These are phyloP conservation scores for Dryobota labecula DNA, from an alignment of 2,888 invertebrate genomes.

Conservation along the genomic window DNA sequence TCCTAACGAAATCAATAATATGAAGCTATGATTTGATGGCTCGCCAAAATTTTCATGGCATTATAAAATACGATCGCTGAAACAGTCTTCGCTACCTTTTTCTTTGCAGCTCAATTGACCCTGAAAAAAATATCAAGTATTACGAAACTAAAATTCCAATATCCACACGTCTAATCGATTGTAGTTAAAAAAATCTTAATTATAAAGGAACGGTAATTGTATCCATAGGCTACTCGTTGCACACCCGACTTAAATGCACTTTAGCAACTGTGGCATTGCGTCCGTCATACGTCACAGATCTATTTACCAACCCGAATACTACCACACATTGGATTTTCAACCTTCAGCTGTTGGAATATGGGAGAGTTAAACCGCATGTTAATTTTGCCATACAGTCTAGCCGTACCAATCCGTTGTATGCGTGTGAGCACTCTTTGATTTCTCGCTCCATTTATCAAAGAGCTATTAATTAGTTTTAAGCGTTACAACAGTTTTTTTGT, in stretches of 20 bases:
- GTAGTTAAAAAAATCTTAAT: slow-evolving; percentile 68
- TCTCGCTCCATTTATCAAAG: slow-evolving; percentile 84
- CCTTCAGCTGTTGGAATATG: slow-evolving; percentile 47
- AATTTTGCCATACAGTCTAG: slow-evolving; percentile 56
- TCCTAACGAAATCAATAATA: neutral
- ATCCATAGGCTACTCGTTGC: slow-evolving; percentile 72
- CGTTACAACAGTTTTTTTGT: slow-evolving; percentile 78
- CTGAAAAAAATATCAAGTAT: slow-evolving; percentile 36
- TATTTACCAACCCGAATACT: slow-evolving; percentile 57
- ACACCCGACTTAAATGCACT: slow-evolving; percentile 75
- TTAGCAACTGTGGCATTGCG: slow-evolving; percentile 78
- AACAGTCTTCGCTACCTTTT: neutral
- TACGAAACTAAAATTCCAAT: slow-evolving; percentile 47
- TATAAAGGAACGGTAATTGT: slow-evolving; percentile 74
- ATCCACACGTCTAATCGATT: slow-evolving; percentile 46
- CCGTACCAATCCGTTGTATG: slow-evolving; percentile 66
- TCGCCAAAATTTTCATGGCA: neutral
- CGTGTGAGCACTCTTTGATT: slow-evolving; percentile 81
- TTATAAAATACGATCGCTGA: neutral
- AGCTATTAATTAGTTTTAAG: slow-evolving; percentile 80
- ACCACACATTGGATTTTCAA: slow-evolving; percentile 37
- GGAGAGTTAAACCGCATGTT: slow-evolving; percentile 32
- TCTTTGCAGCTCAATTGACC: slow-evolving; percentile 27
- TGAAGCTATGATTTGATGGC: neutral
- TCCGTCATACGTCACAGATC: slow-evolving; percentile 68